Percentiles rank a stretch among this genome's conserved stretches.
Conservation (phyloP, 64 coral and sea anemone genomes). For the Orbicella faveolata region DNA sequence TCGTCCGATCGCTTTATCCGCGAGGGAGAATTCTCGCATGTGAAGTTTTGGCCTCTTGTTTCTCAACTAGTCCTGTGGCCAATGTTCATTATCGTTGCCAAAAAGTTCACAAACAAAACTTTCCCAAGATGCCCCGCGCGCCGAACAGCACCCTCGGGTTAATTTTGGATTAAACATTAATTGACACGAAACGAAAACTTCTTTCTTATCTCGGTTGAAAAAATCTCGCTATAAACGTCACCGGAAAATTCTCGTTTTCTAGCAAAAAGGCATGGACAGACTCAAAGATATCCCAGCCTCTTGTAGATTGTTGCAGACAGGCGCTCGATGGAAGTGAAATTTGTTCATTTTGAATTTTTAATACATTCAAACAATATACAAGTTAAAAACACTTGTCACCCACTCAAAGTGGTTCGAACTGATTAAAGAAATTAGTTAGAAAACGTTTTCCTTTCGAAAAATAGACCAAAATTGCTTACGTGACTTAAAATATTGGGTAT, state of each 20-base stretch:
- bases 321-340: slow-evolving; percentile 1
- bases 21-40: not conserved
- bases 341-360: slow-evolving; percentile 48
- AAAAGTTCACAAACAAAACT: slow-evolving; percentile 83
- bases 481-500: not conserved
- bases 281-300: not conserved
- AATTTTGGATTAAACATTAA: slow-evolving; percentile 79
- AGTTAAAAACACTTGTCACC: slow-evolving; percentile 38
- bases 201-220: slow-evolving; percentile 23
- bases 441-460: not conserved
- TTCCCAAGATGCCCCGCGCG: slow-evolving; percentile 63
- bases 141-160: slow-evolving; percentile 62
- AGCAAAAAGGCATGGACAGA: not conserved
- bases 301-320: not conserved
- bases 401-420: slow-evolving; percentile 9
- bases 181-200: slow-evolving; percentile 27
- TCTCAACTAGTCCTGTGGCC: not conserved
- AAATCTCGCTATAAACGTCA: not conserved
- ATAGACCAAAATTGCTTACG: not conserved
- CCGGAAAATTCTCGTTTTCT: not conserved
- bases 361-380: slow-evolving; percentile 29
- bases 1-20: not conserved
- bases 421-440: not conserved
- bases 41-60: slow-evolving; percentile 22
- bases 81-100: slow-evolving; percentile 25